phyloP scores from a whole-genome alignment of 2,797 vertebrate species.

The Lithobates pipiens region DNA sequence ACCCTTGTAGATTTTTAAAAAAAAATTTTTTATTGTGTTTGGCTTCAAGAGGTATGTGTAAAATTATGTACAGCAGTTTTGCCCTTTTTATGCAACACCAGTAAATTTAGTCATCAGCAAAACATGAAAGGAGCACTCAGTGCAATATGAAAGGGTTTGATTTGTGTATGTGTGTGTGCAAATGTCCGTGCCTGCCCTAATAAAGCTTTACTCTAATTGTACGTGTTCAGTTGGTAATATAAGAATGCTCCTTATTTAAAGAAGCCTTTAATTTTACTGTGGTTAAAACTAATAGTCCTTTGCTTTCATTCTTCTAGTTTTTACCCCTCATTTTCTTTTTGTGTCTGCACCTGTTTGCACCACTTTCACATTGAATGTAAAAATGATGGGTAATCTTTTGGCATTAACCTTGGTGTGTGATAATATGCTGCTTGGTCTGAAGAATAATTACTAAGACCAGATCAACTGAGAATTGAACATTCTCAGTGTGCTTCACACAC shows the following conservation, averaged over 20 bases:
- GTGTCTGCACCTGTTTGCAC: conserved; percentile 96
- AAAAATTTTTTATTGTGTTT: background rate
- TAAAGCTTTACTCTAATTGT: conserved; percentile 82
- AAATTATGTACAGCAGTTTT: background rate
- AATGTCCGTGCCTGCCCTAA: conserved; percentile 61
- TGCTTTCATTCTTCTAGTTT: conserved; percentile 85
- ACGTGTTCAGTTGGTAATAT: conserved; percentile 81
- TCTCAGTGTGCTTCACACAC: conserved; percentile 73
- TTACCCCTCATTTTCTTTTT: conserved; percentile 81
- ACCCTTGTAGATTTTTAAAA: background rate
- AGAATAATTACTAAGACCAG: conserved; percentile 89
- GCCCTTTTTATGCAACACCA: conserved; percentile 55
- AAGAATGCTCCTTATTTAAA: conserved; percentile 79
- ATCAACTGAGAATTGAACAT: conserved; percentile 65
- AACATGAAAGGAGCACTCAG: conserved; percentile 73
- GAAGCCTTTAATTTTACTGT: conserved; percentile 82
- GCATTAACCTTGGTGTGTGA: conserved; percentile 91
- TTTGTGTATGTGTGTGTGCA: conserved; percentile 40
- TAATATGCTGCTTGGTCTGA: conserved; percentile 93
- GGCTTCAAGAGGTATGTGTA: background rate
- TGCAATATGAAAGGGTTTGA: conserved; percentile 34
- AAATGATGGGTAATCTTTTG: conserved; percentile 88
- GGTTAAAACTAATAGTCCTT: conserved; percentile 80
- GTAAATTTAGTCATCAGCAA: conserved; percentile 68
- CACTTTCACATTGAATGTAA: conserved; percentile 93